These are phyloP conservation scores for Liolophura sinensis DNA, from an alignment of 1,140 invertebrate species.

Conservation along the genomic window DNA sequence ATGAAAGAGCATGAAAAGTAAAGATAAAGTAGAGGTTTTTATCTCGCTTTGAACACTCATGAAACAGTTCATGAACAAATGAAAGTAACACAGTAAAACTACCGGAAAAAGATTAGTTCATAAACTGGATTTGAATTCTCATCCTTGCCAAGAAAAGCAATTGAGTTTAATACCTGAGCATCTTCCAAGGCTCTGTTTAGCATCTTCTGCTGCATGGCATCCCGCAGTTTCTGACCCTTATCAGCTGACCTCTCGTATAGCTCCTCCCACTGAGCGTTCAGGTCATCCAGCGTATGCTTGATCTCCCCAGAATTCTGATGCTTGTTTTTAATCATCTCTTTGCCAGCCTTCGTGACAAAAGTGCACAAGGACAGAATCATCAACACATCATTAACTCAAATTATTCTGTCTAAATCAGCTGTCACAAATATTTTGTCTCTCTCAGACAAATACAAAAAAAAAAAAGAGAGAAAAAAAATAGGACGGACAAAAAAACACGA, in stretches of 20 bases:
- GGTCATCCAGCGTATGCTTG: slow-evolving; percentile 83
- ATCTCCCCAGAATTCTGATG: slow-evolving; percentile 95
- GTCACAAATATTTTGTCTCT: too few relatives aligned
- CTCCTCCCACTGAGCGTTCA: slow-evolving; percentile 88
- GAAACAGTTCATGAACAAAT: too few relatives aligned
- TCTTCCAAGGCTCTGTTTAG: slow-evolving; percentile 89
- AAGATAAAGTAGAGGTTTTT: too few relatives aligned
- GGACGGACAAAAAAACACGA: too few relatives aligned
- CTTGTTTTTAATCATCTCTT: slow-evolving; percentile 91
- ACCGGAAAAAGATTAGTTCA: too few relatives aligned
- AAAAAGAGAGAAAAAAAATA: too few relatives aligned
- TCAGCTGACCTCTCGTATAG: slow-evolving; percentile 75
- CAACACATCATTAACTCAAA: neutral
- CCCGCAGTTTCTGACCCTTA: slow-evolving; percentile 79
- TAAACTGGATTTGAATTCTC: too few relatives aligned
- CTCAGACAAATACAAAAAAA: too few relatives aligned
- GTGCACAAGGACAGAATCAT: neutral
- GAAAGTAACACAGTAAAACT: too few relatives aligned
- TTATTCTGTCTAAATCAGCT: too few relatives aligned
- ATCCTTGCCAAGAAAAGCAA: slow-evolving; percentile 1
- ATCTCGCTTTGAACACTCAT: too few relatives aligned
- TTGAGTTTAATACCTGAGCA: slow-evolving; percentile 50
- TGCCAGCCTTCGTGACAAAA: slow-evolving; percentile 77
- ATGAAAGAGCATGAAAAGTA: too few relatives aligned
- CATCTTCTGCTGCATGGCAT: slow-evolving; percentile 77